phyloP scores from a whole-genome alignment of 1,140 invertebrate species.

The Camponotus pennsylvanicus region DNA sequence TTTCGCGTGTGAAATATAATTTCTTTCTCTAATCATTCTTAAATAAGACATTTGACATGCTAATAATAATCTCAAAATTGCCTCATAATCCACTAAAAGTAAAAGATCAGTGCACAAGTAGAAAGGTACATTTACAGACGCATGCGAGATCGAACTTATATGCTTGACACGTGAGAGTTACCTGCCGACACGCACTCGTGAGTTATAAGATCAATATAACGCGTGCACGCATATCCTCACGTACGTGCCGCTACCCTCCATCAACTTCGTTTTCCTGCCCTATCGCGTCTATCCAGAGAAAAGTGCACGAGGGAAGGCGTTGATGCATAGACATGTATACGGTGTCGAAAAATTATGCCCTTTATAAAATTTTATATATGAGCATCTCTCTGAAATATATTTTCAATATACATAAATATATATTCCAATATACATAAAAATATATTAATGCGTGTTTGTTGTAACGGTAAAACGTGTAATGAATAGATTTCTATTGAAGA shows the following conservation, averaged over 20 bases:
- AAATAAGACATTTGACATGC: background rate
- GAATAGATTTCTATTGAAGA: background rate
- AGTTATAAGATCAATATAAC: constrained; percentile 81
- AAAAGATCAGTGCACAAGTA: constrained; percentile 18
- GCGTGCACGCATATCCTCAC: constrained; percentile 78
- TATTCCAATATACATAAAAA: background rate
- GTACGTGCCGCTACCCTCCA: constrained; percentile 65
- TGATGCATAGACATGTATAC: constrained; percentile 27
- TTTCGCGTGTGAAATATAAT: too few species aligned
- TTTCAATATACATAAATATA: background rate
- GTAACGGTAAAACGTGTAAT: background rate
- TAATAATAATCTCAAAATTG: constrained; percentile 56
- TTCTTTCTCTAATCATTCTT: too few species aligned
- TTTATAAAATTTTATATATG: background rate
- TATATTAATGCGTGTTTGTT: background rate
- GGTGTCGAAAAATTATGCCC: constrained; percentile 26
- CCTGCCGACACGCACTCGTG: constrained; percentile 76
- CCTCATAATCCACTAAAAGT: background rate
- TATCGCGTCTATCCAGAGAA: constrained; percentile 67
- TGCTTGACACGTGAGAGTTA: constrained; percentile 65
- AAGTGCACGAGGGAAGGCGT: constrained; percentile 54
- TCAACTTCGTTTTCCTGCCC: constrained; percentile 66
- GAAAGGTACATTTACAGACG: constrained; percentile 50
- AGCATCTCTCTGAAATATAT: background rate
- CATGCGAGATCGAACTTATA: constrained; percentile 46